Base-by-base conservation (phyloP, 1,140 invertebrate species). In the Trachelipus rathkii region DNA sequence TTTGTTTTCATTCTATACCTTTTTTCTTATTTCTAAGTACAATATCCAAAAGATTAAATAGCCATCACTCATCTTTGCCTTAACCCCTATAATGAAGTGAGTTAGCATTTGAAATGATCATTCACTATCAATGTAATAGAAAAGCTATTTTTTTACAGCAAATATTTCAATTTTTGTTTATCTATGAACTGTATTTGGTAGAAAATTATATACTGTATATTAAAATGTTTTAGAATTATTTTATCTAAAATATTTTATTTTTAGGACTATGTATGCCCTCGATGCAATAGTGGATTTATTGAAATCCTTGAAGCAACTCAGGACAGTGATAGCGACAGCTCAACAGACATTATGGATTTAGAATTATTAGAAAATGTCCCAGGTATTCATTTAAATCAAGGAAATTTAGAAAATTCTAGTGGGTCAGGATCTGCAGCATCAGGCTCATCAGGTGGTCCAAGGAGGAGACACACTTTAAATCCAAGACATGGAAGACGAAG, bases 321-420 rank as follows among this genome's bases (percentile, higher is more conserved):
- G 50, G 50, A 60, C 50, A 60, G 50, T 60, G 50, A 60, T 19
- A 60, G 50, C 8, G 50, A 60, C 50, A 60, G 50, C 50, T 60
- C 50, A 60, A 60, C 50, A 60, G 50, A 60, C 19, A 33, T 33
- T 33, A 60, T 60, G 50, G 50, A 60, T 60, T 60, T 60, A 60
- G 50, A 60, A 60, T 60, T 60, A 60, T 19, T 60, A 60, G 50
- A 60, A 19, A 15, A 15, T 60, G 19, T 60, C 19, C 19, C 50
- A 2, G 50, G 50, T 15, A 13, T 15, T 19, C 50, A 60, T 19
- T 60, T 19, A 13, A 60, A 60, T 60, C 50, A 60, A 60, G 50
- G 50, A 13, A 60, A 60, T 19, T 60, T 19, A 60, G 50, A 60
- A 15, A 15, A 13, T 60, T 60, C 50, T 15, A 19, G 11, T 60